Evolutionary conservation across 2,888 invertebrate genomes (phyloP).

Genomic region (Sacculina carcini): DNA sequence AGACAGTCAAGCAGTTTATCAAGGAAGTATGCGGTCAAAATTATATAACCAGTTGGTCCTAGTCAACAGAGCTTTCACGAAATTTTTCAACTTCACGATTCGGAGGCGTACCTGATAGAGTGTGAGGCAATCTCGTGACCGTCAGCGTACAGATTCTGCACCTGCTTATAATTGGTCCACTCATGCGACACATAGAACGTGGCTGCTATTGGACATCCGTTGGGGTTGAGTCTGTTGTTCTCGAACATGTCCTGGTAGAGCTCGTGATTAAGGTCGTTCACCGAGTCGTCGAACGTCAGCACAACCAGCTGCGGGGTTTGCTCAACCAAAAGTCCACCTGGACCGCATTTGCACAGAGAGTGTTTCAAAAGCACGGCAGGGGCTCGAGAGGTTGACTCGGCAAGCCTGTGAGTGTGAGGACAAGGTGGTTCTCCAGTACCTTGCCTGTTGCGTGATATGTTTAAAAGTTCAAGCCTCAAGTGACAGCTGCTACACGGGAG

Average conservation of each 20-base stretch:
- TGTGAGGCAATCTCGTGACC: slow-evolving; percentile 97
- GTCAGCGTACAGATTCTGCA: slow-evolving; percentile 74
- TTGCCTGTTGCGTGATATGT: too few relatives aligned
- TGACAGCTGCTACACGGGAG: too few relatives aligned
- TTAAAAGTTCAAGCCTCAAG: too few relatives aligned
- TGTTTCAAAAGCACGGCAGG: too few relatives aligned
- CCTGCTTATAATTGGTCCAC: slow-evolving; percentile 96
- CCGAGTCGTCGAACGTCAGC: slow-evolving; percentile 78
- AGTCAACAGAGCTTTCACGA: neutral
- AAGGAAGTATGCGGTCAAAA: too few relatives aligned
- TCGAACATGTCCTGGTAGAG: slow-evolving; percentile 68
- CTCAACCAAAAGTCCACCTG: slow-evolving; percentile 76
- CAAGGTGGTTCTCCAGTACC: too few relatives aligned
- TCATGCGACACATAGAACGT: slow-evolving; percentile 32
- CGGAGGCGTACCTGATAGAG: slow-evolving; percentile 34
- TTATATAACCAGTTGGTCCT: too few relatives aligned
- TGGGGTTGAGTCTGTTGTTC: slow-evolving; percentile 62
- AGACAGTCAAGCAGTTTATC: too few relatives aligned
- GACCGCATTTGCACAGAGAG: too few relatives aligned
- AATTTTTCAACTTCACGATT: too few relatives aligned
- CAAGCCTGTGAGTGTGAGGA: too few relatives aligned
- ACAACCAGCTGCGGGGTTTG: slow-evolving; percentile 72
- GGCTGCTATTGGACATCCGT: slow-evolving; percentile 24
- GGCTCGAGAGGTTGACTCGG: too few relatives aligned
- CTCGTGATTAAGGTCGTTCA: slow-evolving; percentile 79